Conservation (phyloP, 2,888 invertebrate genomes). For the Ferrisia virgata region DNA sequence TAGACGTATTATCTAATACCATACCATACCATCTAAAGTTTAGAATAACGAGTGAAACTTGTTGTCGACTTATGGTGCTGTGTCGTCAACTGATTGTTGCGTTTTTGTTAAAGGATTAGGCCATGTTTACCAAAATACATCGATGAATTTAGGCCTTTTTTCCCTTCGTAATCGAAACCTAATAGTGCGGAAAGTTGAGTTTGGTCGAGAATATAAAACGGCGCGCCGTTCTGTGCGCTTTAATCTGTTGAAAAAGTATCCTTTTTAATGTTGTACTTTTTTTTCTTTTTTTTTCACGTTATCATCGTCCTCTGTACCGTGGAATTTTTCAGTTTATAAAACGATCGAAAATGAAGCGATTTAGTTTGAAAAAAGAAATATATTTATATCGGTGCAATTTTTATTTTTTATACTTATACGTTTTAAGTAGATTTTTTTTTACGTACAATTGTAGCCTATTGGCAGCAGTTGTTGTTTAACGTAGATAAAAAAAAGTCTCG, state of each 20-base stretch:
- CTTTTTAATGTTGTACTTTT: not conserved
- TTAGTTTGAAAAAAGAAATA: too few relatives aligned
- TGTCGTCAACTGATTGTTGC: not conserved
- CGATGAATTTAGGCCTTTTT: not conserved
- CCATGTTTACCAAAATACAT: conserved; percentile 1
- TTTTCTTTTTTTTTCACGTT: not conserved
- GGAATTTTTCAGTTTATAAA: too few relatives aligned
- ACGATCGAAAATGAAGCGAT: too few relatives aligned
- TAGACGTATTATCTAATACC: too few relatives aligned
- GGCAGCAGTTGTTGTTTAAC: too few relatives aligned
- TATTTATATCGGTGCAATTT: too few relatives aligned
- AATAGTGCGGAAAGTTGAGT: not conserved
- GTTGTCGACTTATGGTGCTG: not conserved
- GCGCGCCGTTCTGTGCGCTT: not conserved
- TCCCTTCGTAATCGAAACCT: not conserved
- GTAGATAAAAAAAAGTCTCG: too few relatives aligned
- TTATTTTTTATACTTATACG: too few relatives aligned
- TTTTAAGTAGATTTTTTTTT: too few relatives aligned
- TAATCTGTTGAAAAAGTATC: not conserved
- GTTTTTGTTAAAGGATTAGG: conserved; percentile 2
- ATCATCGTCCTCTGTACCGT: not conserved
- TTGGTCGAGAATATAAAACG: not conserved
- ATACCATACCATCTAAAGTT: too few relatives aligned
- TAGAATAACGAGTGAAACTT: not conserved
- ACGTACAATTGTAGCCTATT: too few relatives aligned